Evolutionary conservation across 2,888 invertebrate species (phyloP), one percentile per base, ranked within the genome.

Genomic region (Clepsis dumicolana): DNA sequence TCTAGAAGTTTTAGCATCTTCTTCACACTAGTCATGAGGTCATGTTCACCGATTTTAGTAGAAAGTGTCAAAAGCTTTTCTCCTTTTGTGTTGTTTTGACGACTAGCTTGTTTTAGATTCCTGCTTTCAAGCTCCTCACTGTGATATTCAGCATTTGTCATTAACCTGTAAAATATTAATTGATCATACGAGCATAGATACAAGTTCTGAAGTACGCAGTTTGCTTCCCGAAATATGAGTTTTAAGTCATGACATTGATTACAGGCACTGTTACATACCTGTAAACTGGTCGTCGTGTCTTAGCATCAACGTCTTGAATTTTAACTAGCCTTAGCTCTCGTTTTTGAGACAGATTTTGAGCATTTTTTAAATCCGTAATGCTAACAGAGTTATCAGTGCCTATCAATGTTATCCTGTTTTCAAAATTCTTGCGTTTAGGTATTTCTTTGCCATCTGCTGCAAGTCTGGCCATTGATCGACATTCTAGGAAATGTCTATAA

Each of bases 301-400:
- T 96, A 0, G 94, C 87, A 84, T 96, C 96, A 4, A 94, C 84
- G 83, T 97, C 96, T 71, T 95, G 85, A 27, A 96, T 85, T 89
- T 96, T 96, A 0, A 96, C 93, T 67, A 97, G 88, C 80, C 96
- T 96, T 71, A 97, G 87, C 61, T 96, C 95, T 73, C 96, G 91
- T 48, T 96, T 94, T 68, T 94, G 92, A 0, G 97, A 96, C 70
- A 97, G 77, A 81, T 94, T 96, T 75, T 95, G 93, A 0, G 97
- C 97, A 76, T 96, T 95, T 72, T 95, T 95, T 27, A 97, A 73
- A 27, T 96, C 95, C 0, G 94, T 94, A 2, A 96, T 91, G 71
- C 89, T 93, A 21, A 96, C 85, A 32, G 93, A 86, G 76, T 95
- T 89, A 80, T 96, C 94, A 35, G 94, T 87, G 41, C 92, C 88